Evolutionary conservation across 2,797 vertebrate species (phyloP).

Genomic region (Natrix natrix): DNA sequence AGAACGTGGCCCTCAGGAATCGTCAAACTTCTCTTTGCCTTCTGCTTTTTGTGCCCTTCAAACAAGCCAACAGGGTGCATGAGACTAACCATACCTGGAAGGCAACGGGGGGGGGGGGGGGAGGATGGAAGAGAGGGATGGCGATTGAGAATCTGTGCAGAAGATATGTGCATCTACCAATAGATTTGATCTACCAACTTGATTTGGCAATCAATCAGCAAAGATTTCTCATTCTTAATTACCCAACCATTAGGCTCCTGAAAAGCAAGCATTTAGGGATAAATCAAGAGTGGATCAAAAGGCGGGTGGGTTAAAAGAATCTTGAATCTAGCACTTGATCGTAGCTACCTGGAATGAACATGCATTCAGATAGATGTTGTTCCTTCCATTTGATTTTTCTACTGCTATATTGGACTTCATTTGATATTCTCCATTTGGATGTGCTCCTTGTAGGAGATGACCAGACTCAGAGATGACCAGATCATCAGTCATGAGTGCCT

Average conservation of each 20-base stretch:
- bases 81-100: background rate
- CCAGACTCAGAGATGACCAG: background rate
- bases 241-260: background rate
- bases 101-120: background rate
- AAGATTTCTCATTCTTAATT: background rate
- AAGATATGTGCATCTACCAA: background rate
- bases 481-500: background rate
- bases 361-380: background rate
- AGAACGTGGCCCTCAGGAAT: background rate
- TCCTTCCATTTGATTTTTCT: background rate
- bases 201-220: background rate
- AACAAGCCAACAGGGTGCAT: background rate
- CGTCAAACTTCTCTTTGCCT: background rate
- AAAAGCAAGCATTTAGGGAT: background rate
- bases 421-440: background rate
- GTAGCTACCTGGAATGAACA: background rate
- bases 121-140: background rate
- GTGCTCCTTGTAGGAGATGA: background rate
- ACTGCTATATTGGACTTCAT: background rate
- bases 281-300: background rate
- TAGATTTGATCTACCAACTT: background rate
- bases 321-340: background rate
- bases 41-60: background rate
- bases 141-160: background rate
- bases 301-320: background rate